Percentiles rank a stretch among this genome's conserved stretches.
Conservation (phyloP, 2,888 invertebrate genomes). For the Lasioglossum leucozonium region DNA sequence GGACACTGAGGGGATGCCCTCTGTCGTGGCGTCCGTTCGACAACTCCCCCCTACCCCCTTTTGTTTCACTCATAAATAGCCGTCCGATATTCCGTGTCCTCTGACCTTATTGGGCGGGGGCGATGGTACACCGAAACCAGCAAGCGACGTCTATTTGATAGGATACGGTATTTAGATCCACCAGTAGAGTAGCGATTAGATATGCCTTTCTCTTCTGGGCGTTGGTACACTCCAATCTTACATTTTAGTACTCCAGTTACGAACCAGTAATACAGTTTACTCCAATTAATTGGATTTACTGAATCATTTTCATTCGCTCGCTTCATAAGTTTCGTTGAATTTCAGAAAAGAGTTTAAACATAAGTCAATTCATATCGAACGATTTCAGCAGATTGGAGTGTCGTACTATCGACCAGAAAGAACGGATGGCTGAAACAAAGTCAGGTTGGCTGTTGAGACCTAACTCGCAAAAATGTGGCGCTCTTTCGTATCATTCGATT, state of each 20-base stretch:
- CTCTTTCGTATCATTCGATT: slow-evolving; percentile 66
- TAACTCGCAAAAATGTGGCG: slow-evolving; percentile 63
- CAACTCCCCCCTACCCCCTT: slow-evolving; percentile 11
- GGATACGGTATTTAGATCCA: slow-evolving; percentile 71
- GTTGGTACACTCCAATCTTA: slow-evolving; percentile 56
- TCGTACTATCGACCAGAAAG: slow-evolving; percentile 66
- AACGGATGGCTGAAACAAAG: slow-evolving; percentile 32
- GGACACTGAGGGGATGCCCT: slow-evolving; percentile 68
- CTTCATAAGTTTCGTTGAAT: background rate
- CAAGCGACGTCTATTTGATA: slow-evolving; percentile 67
- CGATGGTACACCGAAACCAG: slow-evolving; percentile 73
- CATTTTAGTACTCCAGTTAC: background rate
- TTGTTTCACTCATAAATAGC: slow-evolving; percentile 41
- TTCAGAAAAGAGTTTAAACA: background rate
- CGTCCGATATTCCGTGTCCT: slow-evolving; percentile 66
- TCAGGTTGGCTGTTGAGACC: slow-evolving; percentile 70
- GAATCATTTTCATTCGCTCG: background rate
- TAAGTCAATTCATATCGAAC: background rate
- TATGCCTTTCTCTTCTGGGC: slow-evolving; percentile 61
- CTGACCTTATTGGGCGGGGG: slow-evolving; percentile 75
- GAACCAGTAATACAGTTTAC: background rate
- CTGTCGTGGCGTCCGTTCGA: slow-evolving; percentile 61
- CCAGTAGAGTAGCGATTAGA: slow-evolving; percentile 67
- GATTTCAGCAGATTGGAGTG: slow-evolving; percentile 34
- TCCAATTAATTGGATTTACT: background rate